Base-by-base conservation (phyloP, 1,140 invertebrate species). In the Cotesia glomerata region DNA sequence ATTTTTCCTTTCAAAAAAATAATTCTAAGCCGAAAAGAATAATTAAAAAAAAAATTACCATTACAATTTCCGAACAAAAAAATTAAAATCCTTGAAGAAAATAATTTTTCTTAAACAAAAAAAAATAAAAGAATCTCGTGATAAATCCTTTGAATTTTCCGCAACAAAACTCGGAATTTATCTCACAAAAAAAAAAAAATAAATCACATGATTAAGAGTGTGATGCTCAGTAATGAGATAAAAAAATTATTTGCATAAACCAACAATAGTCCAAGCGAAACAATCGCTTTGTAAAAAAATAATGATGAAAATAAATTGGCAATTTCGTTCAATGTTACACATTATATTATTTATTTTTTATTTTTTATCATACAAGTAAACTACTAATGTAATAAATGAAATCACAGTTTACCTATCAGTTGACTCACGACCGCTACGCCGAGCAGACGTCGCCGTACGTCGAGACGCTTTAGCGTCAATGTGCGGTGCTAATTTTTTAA, bases 331-430 rank as follows among this genome's bases (percentile, higher is more conserved):
- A n/a, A 14, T 14, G 62, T 18, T n/a, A 64, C 32, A 64, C 16
- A 11, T 34, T 26, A 26, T 26, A 26, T 26, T 26, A 26, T 26
- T 26, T 26, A 26, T 26, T 26, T 26, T 26, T 16, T 9, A 16
- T 49, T 73, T 76, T 79, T 80, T 62, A 74, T 79, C 78, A 81
- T 85, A 82, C 78, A 72, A 77, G 79, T 79, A 80, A 85, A 79
- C 78, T 70, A 79, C 66, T 70, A 58, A 58, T 39, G 39, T 39
- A 39, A 39, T 39, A 39, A 64, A 78, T 79, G 80, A 84, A 83
- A 85, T 86, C 83, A 79, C 82, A 71, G 81, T 81, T 75, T 74
- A 86, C 82, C 83, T 84, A 86, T 86, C 85, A 86, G 84, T 87
- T 81, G 83, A 79, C 78, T 85, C 79, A 81, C 84, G 83, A 85